Base-by-base conservation (phyloP, 2,797 vertebrate genomes). In the Onychomys leucogaster region DNA sequence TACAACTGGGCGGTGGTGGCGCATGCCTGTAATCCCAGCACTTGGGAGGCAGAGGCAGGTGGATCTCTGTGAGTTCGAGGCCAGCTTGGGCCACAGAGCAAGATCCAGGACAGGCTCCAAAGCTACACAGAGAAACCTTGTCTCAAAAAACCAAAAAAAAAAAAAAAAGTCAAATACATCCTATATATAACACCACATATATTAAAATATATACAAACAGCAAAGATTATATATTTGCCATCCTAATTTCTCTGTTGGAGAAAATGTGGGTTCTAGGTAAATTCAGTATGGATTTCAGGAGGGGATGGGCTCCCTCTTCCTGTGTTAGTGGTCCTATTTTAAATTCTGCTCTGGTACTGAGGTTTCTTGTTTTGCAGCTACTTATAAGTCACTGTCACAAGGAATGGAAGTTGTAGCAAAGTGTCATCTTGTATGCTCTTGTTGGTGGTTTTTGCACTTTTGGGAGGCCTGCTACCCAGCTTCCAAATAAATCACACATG, bases 211-310 rank as follows among this genome's bases (percentile, higher is more conserved):
- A 67, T 25, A 63, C 27, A 43, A 7, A 46, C 1, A 65, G 17
- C 61, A 65, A 65, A 84, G 61, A 32, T 32, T 55, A 57, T 10
- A 16, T 86, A 61, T 92, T 90, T 92, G 59, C 1, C 63, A 90
- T 94, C 97, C 34, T 59, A 65, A 9, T n/a, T n/a, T n/a, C n/a
- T n/a, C n/a, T 23, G 73, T 86, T 93, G 71, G 86, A 94, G 88
- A 90, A 29, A 55, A 67, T 63, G 43, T 91, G 59, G 12, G 14
- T 87, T 96, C 37, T 49, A 29, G 37, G 55, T 69, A 67, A 43
- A 21, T 32, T 76, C 65, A 57, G 61, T 34, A 92, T 91, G 59
- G 69, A 23, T 4, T n/a, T 90, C 57, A 52, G 90, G 16, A 90
- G 27, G 81, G 41, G n/a, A 78, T 16, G 83, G 49, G 89, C 13